Base-by-base conservation (phyloP, 53 echinoderm and acorn worm genomes). In the Luidia sarsii region DNA sequence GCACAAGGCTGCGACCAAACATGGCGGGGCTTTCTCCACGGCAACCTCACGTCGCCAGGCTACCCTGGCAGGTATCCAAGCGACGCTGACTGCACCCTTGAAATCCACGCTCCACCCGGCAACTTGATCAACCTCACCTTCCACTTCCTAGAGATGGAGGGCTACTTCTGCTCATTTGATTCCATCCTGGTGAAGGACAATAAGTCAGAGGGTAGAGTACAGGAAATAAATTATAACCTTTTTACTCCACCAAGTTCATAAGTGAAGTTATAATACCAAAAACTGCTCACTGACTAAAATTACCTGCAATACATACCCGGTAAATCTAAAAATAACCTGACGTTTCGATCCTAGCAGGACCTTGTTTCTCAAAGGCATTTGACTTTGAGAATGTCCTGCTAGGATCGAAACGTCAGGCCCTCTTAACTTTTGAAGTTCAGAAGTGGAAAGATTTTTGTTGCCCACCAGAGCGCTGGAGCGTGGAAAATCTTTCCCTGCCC, bases 41-140 rank as follows among this genome's bases (percentile, higher is more conserved):
- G 75, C 46, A 60, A 61, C 57, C 70, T 83, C 13, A 71, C 83
- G 31, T 69, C 83, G 6, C 83, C 83, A 0, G 83, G 71, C 1
- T 83, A 83, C 46, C 83, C 83, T 46, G 31, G 35, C 13, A 34
- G 33, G 24, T 83, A 83, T 70, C 71, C 83, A 19, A 69, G 45
- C 38, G 36, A 70, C 7, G 35, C 62, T 27, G 71, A 83, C 33
- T 83, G 83, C 83, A 57, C 57, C 50, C 57, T 60, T 0, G 71
- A 52, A 46, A 70, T 83, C 56, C 70, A 60, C 19, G 83, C 83
- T 31, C 83, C 83, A 13, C 48, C 59, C 32, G 41, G 41, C 60
- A 43, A 59, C 33, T 48, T 25, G 23, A 70, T 83, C 23, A 30
- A 60, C 31, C 59, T 55, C 6, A 83, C 83, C 7, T 57, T 83